Conservation (phyloP, 2,113 vertebrate genomes). For the Dipodomys ordii region DNA sequence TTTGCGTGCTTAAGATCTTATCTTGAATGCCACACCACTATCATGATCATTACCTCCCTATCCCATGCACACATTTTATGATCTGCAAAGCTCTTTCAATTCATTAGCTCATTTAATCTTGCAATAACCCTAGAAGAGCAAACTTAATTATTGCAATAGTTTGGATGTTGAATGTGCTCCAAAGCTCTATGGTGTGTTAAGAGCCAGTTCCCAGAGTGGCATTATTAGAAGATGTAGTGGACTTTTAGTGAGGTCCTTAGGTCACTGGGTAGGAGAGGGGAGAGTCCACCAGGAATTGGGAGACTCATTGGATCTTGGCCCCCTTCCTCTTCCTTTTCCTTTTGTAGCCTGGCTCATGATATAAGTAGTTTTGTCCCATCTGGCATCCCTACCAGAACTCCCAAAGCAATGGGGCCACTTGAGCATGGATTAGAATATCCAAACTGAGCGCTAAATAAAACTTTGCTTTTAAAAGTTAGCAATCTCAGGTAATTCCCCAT, state of each 20-base stretch:
- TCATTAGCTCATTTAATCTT: constrained; percentile 45
- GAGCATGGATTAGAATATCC: neutral
- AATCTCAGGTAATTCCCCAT: neutral
- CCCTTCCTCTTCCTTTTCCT: neutral
- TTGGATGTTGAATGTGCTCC: neutral
- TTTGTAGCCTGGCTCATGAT: neutral
- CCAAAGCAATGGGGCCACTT: neutral
- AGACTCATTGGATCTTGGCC: neutral
- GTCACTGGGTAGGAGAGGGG: neutral
- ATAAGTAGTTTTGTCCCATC: neutral
- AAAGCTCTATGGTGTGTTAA: neutral
- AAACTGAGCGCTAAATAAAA: neutral
- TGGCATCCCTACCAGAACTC: neutral
- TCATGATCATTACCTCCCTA: neutral
- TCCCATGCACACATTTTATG: neutral
- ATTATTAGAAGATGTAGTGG: neutral
- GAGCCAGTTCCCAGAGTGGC: neutral
- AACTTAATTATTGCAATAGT: neutral
- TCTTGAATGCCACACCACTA: neutral
- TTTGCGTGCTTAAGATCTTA: neutral
- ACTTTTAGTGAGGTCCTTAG: neutral
- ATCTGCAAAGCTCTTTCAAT: constrained; percentile 20
- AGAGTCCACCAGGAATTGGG: neutral
- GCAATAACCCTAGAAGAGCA: neutral
- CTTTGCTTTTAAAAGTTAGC: neutral